phyloP scores from a whole-genome alignment of 64 coral and sea anemone genomes.

The Astreopora myriophthalma region DNA sequence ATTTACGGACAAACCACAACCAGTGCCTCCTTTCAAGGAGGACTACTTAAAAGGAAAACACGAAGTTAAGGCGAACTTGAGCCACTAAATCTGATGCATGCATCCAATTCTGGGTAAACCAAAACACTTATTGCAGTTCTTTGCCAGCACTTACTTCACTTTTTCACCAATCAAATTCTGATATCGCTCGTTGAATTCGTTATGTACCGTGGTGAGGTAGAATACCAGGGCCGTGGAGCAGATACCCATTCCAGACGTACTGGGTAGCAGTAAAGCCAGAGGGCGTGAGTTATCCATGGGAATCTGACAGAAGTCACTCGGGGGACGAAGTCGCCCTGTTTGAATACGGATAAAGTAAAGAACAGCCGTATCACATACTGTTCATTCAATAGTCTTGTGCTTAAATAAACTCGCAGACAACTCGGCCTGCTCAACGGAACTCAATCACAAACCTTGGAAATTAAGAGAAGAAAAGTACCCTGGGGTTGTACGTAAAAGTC shows the following conservation, averaged over 20 bases:
- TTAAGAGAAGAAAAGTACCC: no score
- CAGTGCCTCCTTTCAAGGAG: no score
- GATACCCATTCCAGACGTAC: conserved; percentile 50
- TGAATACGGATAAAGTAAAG: neutral
- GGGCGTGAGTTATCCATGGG: conserved; percentile 52
- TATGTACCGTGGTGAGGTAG: conserved; percentile 63
- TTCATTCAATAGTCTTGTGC: no score
- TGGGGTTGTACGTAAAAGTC: neutral
- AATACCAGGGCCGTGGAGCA: conserved; percentile 71
- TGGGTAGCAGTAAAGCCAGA: conserved; percentile 58
- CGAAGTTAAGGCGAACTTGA: no score
- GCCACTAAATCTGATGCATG: no score
- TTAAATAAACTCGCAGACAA: no score
- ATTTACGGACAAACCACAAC: no score
- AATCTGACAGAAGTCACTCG: conserved; percentile 54
- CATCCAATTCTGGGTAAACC: no score
- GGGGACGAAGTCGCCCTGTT: conserved; percentile 62
- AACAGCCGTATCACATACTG: neutral
- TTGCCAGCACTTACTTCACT: conserved; percentile 24
- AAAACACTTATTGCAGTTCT: no score
- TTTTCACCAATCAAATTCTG: conserved; percentile 20
- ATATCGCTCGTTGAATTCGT: conserved; percentile 72
- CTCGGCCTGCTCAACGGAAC: no score
- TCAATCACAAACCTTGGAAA: no score
- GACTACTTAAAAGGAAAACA: no score